A percentile compares a stretch with the other conserved stretches of the same genome.
Conservation (phyloP, 1,140 invertebrate genomes). For the Tetramorium alpestre region DNA sequence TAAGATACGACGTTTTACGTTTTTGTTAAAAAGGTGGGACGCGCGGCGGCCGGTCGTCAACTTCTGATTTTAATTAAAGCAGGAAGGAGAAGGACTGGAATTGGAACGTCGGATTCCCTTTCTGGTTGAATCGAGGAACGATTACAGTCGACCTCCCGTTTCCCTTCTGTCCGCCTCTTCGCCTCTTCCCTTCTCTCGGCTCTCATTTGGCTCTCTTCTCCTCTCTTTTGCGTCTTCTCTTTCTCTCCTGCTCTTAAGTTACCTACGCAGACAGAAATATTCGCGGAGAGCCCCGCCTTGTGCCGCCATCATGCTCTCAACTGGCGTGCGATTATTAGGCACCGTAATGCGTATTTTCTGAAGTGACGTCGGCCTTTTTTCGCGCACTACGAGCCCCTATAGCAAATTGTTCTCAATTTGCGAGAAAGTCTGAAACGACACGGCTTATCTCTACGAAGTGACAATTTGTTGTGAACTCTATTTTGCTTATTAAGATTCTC, state of each 20-base stretch:
- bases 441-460: conserved; percentile 49
- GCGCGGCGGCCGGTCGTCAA: conserved; percentile 43
- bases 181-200: conserved; percentile 29
- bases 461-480: conserved; percentile 51
- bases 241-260: conserved; percentile 64
- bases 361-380: conserved; percentile 45
- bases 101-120: conserved; percentile 71
- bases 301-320: conserved; percentile 71
- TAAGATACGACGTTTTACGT: conserved; percentile 44
- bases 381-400: conserved; percentile 5
- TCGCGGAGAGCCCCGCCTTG: conserved; percentile 73
- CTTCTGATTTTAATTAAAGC: conserved; percentile 77
- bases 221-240: conserved; percentile 23
- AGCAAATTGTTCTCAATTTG: conserved; percentile 52
- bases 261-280: conserved; percentile 74
- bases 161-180: conserved; percentile 39
- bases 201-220: not conserved
- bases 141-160: conserved; percentile 46
- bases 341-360: conserved; percentile 77
- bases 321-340: conserved; percentile 81
- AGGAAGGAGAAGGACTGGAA: conserved; percentile 62
- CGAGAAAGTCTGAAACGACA: conserved; percentile 6
- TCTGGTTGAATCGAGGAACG: conserved; percentile 70
- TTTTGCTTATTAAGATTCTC: conserved; percentile 49
- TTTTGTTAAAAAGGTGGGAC: conserved; percentile 37